A percentile compares a stretch with the other conserved stretches of the same genome.
phyloP scores from a whole-genome alignment of 2,888 invertebrate genomes.

The Drosophila paucipuncta region DNA sequence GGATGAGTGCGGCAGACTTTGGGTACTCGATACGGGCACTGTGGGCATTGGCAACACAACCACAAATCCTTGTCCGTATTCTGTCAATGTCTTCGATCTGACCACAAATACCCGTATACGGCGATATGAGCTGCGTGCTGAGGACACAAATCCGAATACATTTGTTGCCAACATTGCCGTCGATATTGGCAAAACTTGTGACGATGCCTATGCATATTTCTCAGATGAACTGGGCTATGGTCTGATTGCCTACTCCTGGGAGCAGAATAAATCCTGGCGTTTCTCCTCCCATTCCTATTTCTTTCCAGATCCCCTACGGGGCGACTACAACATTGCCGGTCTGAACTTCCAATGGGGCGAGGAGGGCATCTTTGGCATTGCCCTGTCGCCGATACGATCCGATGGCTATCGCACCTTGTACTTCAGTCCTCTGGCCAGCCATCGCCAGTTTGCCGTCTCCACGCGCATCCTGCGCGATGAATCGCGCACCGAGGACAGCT shows the following conservation, averaged over 20 bases:
- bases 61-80: conserved; percentile 92
- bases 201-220: conserved; percentile 92
- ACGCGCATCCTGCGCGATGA: conserved; percentile 90
- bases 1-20: conserved; percentile 92
- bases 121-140: conserved; percentile 89
- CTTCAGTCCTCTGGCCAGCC: conserved; percentile 92
- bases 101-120: conserved; percentile 90
- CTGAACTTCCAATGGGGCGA: conserved; percentile 94
- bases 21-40: conserved; percentile 94
- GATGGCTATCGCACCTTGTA: conserved; percentile 91
- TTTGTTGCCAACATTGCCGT: conserved; percentile 95
- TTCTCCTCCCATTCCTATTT: conserved; percentile 91
- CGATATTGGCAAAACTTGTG: conserved; percentile 90
- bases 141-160: conserved; percentile 91
- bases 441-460: conserved; percentile 92
- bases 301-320: conserved; percentile 92
- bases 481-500: conserved; percentile 89
- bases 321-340: conserved; percentile 92
- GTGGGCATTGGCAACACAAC: conserved; percentile 92
- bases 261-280: conserved; percentile 92
- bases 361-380: conserved; percentile 93
- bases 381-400: conserved; percentile 88
- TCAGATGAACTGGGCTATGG: conserved; percentile 94
- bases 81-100: conserved; percentile 91
- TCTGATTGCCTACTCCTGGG: conserved; percentile 92